Base-by-base conservation (phyloP, 2,888 invertebrate genomes). In the Thera britannica region DNA sequence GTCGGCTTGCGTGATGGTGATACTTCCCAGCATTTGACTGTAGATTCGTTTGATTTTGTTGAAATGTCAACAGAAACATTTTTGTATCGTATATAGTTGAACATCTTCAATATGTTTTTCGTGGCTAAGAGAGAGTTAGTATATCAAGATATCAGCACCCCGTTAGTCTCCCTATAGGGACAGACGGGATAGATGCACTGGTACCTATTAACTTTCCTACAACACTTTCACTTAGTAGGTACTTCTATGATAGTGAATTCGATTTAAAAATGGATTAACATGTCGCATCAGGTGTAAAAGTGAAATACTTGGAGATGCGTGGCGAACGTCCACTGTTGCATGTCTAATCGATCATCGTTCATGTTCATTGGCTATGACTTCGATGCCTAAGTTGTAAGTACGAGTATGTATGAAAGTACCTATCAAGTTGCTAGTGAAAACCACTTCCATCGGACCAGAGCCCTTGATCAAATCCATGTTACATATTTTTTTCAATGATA, bases 281-380 rank as follows among this genome's bases (percentile, higher is more conserved):
- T 61, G 49, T 68, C 44, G 46, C 12, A 77, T 68, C 58, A 67
- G 58, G 65, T 67, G 72, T 75, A 79, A 81, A 78, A 80, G 79
- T 81, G 79, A 79, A 78, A 78, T 66, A 75, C 73, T 69, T 62
- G 6, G 71, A 73, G 71, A 77, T 74, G 73, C 74, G 73, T 67
- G 69, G 68, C 60, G 62, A 72, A 61, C 67, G 62, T 49, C 60
- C 64, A 61, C 69, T 71, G 71, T 74, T 67, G 73, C 75, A 72
- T 77, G 74, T 62, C 67, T 61, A 61, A 64, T 52, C 62, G 67
- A 74, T 72, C 71, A 62, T 75, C 62, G 66, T 74, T 72, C 72
- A 63, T 75, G 73, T 62, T 63, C 67, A 65, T 62, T 67, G 62
- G 44, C 48, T 69, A 56, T 56, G 58, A 63, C 49, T 63, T 41